These are phyloP conservation scores for Sceloporus undulatus DNA, from an alignment of 2,113 vertebrate genomes.

Conservation along the genomic window DNA sequence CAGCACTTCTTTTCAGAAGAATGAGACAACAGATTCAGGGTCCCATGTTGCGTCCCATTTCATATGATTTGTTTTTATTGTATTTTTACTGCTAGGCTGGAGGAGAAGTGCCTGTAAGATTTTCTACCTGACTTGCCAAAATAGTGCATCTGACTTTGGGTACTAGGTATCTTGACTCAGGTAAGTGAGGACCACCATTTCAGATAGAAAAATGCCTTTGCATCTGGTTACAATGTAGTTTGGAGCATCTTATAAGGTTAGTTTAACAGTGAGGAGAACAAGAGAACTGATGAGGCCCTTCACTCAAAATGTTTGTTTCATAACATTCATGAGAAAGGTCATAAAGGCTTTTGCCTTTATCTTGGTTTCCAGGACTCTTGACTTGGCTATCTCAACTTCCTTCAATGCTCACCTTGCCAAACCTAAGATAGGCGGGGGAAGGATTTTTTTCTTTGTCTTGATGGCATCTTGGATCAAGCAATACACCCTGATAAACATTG, in stretches of 20 bases:
- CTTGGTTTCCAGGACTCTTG: constrained; percentile 18
- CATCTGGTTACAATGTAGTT: too few relatives aligned
- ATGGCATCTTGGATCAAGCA: not conserved
- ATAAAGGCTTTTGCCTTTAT: constrained; percentile 11
- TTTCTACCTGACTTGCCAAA: not conserved
- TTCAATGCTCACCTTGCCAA: constrained; percentile 20
- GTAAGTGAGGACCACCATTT: not conserved
- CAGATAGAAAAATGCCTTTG: not conserved
- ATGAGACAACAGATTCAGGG: too few relatives aligned
- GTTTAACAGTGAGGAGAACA: too few relatives aligned
- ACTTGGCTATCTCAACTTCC: not conserved
- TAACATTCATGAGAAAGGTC: not conserved
- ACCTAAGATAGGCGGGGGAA: not conserved
- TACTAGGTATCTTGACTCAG: not conserved
- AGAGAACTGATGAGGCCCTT: not conserved
- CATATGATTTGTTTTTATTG: not conserved
- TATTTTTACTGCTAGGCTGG: not conserved
- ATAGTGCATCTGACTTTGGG: not conserved
- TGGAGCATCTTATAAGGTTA: too few relatives aligned
- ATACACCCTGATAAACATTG: constrained; percentile 22
- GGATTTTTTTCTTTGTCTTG: constrained; percentile 8
- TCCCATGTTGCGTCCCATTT: too few relatives aligned
- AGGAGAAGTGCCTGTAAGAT: not conserved
- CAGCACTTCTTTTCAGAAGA: too few relatives aligned
- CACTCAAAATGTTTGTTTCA: not conserved